Evolutionary conservation across 2,888 invertebrate genomes (phyloP), one percentile per base, ranked within the genome.

Genomic region (Lypha dubia): DNA sequence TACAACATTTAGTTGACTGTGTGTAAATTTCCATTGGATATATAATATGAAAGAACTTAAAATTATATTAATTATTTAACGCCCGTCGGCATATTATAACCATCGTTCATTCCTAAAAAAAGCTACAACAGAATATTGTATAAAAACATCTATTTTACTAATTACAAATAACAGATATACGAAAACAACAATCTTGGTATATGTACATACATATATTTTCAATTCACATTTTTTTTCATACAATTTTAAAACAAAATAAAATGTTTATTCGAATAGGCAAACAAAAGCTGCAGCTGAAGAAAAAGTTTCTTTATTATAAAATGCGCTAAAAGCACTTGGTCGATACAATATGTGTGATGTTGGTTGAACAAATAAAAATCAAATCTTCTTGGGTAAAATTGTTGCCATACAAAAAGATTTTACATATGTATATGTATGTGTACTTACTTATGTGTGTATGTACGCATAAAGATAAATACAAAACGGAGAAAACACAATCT

Each of bases 331-430:
- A 38, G 4, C 17, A 9, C 2, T 28, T 49, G 38, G 8, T 13
- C 24, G 24, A 20, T 65, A 67, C 22, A 58, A 49, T 67, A 58
- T 67, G 20, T 28, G 32, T 11, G 70, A 51, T 51, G 28, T 53
- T 53, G 8, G 3, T 11, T 63, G 60, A 76, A 71, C 68, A 60
- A 81, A 81, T 80, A 73, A 62, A 62, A 74, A 51, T 74, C 15
- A 2, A 46, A 60, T 38, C 68, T 67, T 68, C 1, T 15, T 20
- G 53, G 20, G 63, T 63, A 70, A 60, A 49, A 44, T 24, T 60
- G n/a, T 60, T 41, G 7, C 13, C 11, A 20, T 17, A 49, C 8
- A 5, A 60, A 62, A 46, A 9, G 41, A n/a, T n/a, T n/a, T n/a
- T n/a, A n/a, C n/a, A n/a, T n/a, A n/a, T n/a, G n/a, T n/a, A n/a